Base-by-base conservation (phyloP, 2,797 vertebrate species). In the Hippoglossus hippoglossus region DNA sequence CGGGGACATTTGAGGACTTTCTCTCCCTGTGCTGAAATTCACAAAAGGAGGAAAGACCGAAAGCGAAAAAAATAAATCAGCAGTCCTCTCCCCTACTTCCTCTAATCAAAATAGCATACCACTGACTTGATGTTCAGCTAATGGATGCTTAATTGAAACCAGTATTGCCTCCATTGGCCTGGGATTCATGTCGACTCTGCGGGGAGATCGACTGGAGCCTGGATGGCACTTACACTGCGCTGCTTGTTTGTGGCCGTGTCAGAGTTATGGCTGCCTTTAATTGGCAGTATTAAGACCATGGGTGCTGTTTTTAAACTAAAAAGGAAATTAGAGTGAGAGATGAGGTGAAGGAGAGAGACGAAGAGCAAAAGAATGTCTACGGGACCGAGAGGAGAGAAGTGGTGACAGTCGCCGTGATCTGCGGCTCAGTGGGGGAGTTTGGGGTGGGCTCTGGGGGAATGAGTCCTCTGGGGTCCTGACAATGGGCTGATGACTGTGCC, bases 141-240 rank as follows among this genome's bases (percentile, higher is more conserved):
- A 87, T 87, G 78, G 76, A 71, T 73, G 60, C 67, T 60, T 88
- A 86, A 91, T 83, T 89, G 78, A 83, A 92, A 86, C 63, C 86
- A 90, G 83, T 52, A 26, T 82, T 80, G 67, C 70, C 24, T 64
- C 49, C 39, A 60, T 49, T 67, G 75, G 79, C 44, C 67, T 46
- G 68, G 72, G 74, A 82, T 79, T 73, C 70, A 79, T 78, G 61
- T 22, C 0, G 66, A 47, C 83, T 83, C 80, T 59, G 75, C 5
- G 1, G 80, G 72, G 77, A 67, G 26, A 73, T 51, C 22, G 21
- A 58, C 72, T 74, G 75, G 72, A 81, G 85, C 75, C 77, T 50
- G 58, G 67, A 79, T 71, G 68, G 69, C 66, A 67, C 68, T 88
- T 79, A 63, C 9, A 19, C 77, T 55, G 85, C 11, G 41, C 75